Evolutionary conservation across 2,888 invertebrate species (phyloP).

Genomic region (Stomorhina lunata): DNA sequence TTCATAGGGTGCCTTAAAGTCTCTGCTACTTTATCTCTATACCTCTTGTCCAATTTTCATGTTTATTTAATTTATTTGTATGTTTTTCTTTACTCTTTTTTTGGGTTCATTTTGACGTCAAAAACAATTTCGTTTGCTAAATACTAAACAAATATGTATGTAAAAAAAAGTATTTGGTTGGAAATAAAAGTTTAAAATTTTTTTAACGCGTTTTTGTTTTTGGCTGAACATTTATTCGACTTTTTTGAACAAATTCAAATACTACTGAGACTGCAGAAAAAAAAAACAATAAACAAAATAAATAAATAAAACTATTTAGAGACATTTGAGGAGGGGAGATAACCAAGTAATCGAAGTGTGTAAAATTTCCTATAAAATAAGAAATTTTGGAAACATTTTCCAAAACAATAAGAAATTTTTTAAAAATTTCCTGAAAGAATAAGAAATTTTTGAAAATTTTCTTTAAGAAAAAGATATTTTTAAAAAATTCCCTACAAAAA

Average conservation of each 20-base stretch:
- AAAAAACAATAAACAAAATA: not conserved
- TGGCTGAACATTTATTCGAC: no score
- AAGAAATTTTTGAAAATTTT: no score
- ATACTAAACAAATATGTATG: slow-evolving; percentile 52
- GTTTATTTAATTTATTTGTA: slow-evolving; percentile 1
- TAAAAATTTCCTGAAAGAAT: no score
- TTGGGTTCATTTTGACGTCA: not conserved
- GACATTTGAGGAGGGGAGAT: not conserved
- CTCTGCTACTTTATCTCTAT: not conserved
- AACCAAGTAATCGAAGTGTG: not conserved
- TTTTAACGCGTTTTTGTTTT: slow-evolving; percentile 31
- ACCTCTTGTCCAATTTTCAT: not conserved
- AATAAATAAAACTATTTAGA: not conserved
- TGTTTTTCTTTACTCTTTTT: slow-evolving; percentile 20
- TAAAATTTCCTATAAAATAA: no score
- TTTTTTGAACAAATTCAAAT: not conserved
- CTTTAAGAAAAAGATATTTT: no score
- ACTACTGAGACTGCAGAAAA: not conserved
- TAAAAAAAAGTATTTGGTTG: slow-evolving; percentile 38
- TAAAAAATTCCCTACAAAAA: no score
- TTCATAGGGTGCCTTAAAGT: not conserved
- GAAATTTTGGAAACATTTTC: no score
- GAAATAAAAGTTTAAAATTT: not conserved
- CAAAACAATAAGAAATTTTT: no score
- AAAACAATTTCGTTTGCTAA: slow-evolving; percentile 38